A percentile compares a stretch with the other conserved stretches of the same genome.
Conservation (phyloP, 2,888 invertebrate species). For the Lomographa bimaculata region DNA sequence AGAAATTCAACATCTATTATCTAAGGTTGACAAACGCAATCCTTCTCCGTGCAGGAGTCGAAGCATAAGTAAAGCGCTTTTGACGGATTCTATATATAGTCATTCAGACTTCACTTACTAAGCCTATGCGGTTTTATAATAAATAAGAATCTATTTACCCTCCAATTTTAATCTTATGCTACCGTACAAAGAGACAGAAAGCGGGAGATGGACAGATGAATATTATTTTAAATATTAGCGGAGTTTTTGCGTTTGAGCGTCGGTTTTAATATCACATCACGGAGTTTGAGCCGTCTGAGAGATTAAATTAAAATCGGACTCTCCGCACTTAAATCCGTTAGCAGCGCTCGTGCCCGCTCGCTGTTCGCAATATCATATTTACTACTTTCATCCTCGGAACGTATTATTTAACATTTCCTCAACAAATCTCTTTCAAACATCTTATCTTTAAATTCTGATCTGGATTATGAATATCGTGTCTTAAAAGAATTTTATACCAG, state of each 20-base stretch:
- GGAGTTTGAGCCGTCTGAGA: slow-evolving; percentile 33
- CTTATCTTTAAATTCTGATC: slow-evolving; percentile 26
- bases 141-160: too few relatives aligned
- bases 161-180: too few relatives aligned
- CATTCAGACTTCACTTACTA: too few relatives aligned
- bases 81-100: too few relatives aligned
- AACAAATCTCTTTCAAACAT: slow-evolving; percentile 31
- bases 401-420: slow-evolving; percentile 47
- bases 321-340: slow-evolving; percentile 44
- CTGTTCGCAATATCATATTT: slow-evolving; percentile 40
- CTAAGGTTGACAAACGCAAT: too few relatives aligned
- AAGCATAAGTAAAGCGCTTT: too few relatives aligned
- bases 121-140: too few relatives aligned
- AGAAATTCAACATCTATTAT: too few relatives aligned
- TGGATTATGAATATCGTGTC: slow-evolving; percentile 27
- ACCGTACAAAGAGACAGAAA: too few relatives aligned
- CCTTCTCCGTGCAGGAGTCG: too few relatives aligned
- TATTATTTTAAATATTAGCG: slow-evolving; percentile 7
- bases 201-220: too few relatives aligned
- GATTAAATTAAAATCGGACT: slow-evolving; percentile 47
- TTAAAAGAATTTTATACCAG: slow-evolving; percentile 10
- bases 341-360: slow-evolving; percentile 27
- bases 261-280: slow-evolving; percentile 13
- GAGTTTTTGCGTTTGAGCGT: slow-evolving; percentile 2
- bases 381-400: slow-evolving; percentile 43